Percentiles rank a stretch among this genome's conserved stretches.
phyloP scores from a whole-genome alignment of 1,140 invertebrate genomes.

The Saxidomus purpurata region DNA sequence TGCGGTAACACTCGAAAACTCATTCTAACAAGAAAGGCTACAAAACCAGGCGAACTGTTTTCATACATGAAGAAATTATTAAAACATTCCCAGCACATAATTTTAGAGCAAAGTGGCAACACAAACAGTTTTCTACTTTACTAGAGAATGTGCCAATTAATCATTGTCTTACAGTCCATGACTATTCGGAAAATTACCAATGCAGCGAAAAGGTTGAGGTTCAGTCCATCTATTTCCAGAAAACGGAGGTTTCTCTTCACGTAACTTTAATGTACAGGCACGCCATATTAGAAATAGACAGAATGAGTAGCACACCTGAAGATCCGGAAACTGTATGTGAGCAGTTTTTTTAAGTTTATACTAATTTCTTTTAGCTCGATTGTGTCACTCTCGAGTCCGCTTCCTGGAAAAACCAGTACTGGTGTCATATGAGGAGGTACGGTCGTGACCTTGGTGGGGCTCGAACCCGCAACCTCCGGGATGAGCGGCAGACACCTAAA shows the following conservation, averaged over 20 bases:
- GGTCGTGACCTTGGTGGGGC: too few relatives aligned
- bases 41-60: constrained; percentile 49
- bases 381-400: too few relatives aligned
- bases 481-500: too few relatives aligned
- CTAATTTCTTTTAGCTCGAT: too few relatives aligned
- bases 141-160: constrained; percentile 18
- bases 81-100: constrained; percentile 50
- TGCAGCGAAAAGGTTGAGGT: constrained; percentile 42
- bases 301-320: constrained; percentile 30
- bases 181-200: constrained; percentile 58
- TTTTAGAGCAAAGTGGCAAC: constrained; percentile 59
- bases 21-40: constrained; percentile 38
- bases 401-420: too few relatives aligned
- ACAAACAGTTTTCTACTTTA: constrained; percentile 36
- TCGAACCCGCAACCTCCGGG: too few relatives aligned
- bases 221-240: constrained; percentile 58
- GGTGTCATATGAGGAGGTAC: too few relatives aligned
- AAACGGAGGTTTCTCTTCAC: constrained; percentile 53
- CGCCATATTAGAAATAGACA: constrained; percentile 56
- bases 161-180: constrained; percentile 51
- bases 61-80: constrained; percentile 29
- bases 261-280: constrained; percentile 57
- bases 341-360: too few relatives aligned
- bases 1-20: constrained; percentile 31
- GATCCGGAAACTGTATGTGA: constrained; percentile 31